A percentile compares a stretch with the other conserved stretches of the same genome.
Conservation (phyloP, 2,888 invertebrate genomes). For the Drosophila quasianomalipes region DNA sequence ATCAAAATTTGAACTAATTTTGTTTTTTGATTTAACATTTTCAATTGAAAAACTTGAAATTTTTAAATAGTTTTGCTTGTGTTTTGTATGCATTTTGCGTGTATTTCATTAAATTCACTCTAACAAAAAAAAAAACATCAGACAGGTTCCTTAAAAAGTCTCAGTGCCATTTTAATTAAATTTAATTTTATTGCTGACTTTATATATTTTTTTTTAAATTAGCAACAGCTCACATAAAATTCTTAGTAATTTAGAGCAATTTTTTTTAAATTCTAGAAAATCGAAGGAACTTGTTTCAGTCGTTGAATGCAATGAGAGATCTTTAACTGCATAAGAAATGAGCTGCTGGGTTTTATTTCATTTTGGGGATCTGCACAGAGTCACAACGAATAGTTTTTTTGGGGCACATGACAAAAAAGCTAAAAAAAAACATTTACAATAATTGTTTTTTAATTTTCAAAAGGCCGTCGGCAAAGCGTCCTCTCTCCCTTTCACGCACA, state of each 20-base stretch:
- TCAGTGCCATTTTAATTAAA: background rate
- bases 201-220: background rate
- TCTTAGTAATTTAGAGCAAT: background rate
- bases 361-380: conserved; percentile 1
- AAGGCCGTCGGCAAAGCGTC: conserved; percentile 35
- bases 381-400: background rate
- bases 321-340: background rate
- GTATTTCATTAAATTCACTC: background rate
- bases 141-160: background rate
- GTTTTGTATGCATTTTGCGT: background rate
- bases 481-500: background rate
- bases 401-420: conserved; percentile 10
- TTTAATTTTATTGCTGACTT: background rate
- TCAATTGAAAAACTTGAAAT: background rate
- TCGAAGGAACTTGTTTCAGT: background rate
- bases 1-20: background rate
- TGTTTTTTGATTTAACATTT: background rate
- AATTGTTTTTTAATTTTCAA: background rate
- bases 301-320: background rate
- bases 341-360: background rate
- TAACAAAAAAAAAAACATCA: background rate
- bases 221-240: background rate
- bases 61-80: background rate
- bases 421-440: background rate
- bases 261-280: background rate